phyloP scores from a whole-genome alignment of 2,888 invertebrate species.

The Drosophila merina region DNA sequence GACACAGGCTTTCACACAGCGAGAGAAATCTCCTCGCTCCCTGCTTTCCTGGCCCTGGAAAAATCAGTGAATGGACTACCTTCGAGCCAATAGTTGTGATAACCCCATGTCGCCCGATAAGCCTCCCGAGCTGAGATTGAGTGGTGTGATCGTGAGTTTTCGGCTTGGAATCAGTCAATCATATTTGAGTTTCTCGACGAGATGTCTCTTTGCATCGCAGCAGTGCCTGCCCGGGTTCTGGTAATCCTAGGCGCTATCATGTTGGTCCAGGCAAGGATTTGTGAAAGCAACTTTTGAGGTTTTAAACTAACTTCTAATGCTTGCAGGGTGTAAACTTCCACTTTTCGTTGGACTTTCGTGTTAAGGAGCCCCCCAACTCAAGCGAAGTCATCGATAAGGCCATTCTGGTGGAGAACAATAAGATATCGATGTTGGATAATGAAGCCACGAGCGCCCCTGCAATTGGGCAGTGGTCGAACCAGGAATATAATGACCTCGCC shows the following conservation, averaged over 20 bases:
- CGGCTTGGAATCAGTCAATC: conserved; percentile 44
- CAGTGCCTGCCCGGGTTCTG: conserved; percentile 17
- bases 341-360: conserved; percentile 64
- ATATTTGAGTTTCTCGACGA: conserved; percentile 36
- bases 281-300: not conserved
- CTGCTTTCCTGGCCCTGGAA: not conserved
- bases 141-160: conserved; percentile 46
- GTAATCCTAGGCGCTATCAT: conserved; percentile 37
- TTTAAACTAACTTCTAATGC: not conserved
- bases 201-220: conserved; percentile 40
- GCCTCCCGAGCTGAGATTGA: conserved; percentile 18
- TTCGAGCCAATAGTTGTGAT: conserved; percentile 22
- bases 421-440: conserved; percentile 31
- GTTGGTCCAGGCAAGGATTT: conserved; percentile 41
- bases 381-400: conserved; percentile 46
- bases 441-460: conserved; percentile 22
- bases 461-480: conserved; percentile 45
- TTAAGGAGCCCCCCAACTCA: conserved; percentile 46
- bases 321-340: conserved; percentile 57
- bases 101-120: conserved; percentile 27
- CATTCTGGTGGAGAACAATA: conserved; percentile 52
- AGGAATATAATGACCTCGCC: conserved; percentile 46
- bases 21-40: not conserved
- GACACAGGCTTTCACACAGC: conserved; percentile 9
- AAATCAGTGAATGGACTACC: conserved; percentile 39